These are phyloP conservation scores for Caprella mutica DNA, from an alignment of 2,888 invertebrate species.

Conservation along the genomic window DNA sequence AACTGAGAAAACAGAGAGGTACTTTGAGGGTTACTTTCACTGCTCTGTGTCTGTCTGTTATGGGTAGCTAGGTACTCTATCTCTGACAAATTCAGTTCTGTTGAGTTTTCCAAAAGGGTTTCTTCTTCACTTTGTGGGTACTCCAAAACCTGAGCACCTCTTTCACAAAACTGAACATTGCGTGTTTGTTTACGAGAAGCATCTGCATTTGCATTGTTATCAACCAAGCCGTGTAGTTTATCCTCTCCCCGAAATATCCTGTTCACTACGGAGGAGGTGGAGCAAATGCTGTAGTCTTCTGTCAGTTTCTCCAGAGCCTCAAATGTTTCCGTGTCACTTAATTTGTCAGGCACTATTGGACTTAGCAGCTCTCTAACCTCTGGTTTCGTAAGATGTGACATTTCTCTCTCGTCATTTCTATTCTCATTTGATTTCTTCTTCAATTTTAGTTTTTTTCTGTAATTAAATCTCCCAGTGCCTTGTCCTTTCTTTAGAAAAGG, in stretches of 20 bases:
- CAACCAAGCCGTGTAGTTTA: not conserved
- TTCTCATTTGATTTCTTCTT: no score
- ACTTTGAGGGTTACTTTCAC: no score
- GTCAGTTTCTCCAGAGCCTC: conserved; percentile 29
- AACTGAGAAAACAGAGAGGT: no score
- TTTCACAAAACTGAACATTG: conserved; percentile 9
- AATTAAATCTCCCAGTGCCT: not conserved
- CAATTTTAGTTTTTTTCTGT: not conserved
- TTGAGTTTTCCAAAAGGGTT: no score
- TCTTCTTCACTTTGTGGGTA: no score
- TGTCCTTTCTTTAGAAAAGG: not conserved
- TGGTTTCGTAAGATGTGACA: no score
- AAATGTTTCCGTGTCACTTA: no score
- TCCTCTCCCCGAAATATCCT: conserved; percentile 17
- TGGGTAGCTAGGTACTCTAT: no score
- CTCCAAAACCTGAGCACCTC: conserved; percentile 11
- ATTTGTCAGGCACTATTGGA: no score
- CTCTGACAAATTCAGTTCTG: conserved; percentile 8
- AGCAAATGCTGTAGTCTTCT: conserved; percentile 28
- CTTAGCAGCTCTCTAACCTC: no score
- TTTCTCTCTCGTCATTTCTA: no score
- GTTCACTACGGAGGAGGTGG: conserved; percentile 25
- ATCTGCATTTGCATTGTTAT: conserved; percentile 7
- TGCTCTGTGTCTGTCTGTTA: no score
- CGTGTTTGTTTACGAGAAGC: not conserved